Percentiles rank a stretch among this genome's conserved stretches.
Conservation (phyloP, 2,113 vertebrate species). For the Coregonus clupeaformis region DNA sequence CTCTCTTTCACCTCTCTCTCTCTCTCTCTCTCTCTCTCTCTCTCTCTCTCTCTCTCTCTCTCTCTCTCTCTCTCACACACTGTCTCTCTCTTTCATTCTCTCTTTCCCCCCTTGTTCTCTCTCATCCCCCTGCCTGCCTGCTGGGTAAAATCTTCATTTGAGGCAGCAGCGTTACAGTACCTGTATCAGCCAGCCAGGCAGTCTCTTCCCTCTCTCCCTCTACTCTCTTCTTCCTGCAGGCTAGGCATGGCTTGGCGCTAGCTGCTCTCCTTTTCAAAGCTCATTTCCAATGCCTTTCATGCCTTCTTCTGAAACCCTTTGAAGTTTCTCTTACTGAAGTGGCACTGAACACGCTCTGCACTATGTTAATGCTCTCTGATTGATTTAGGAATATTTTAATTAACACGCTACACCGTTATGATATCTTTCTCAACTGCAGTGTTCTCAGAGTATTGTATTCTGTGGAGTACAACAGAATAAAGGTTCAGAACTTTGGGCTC, state of each 20-base stretch:
- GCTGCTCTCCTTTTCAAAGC: conserved; percentile 43
- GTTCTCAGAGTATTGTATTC: conserved; percentile 40
- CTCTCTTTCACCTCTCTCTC: background rate
- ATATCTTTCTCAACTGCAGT: conserved; percentile 3
- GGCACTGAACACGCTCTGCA: conserved; percentile 43
- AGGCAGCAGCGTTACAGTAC: conserved; percentile 22
- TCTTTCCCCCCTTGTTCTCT: conserved; percentile 17
- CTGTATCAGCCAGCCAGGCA: conserved; percentile 32
- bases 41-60: no score
- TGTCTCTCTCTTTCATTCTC: background rate
- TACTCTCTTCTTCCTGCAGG: conserved; percentile 46
- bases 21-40: background rate
- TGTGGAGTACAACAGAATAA: conserved; percentile 47
- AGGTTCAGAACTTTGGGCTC: background rate
- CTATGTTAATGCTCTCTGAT: conserved; percentile 62
- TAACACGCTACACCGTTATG: conserved; percentile 63
- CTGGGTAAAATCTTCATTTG: conserved; percentile 34
- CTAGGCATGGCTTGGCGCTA: conserved; percentile 15
- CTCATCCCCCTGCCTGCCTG: background rate
- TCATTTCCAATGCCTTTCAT: conserved; percentile 69
- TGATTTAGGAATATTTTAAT: conserved; percentile 67
- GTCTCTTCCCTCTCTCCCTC: conserved; percentile 17
- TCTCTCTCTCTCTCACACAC: background rate
- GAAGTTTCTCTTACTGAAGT: conserved; percentile 61
- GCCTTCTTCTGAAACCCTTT: conserved; percentile 64